Conservation (phyloP, 2,888 invertebrate species). For the Drosophila acutilabella region DNA sequence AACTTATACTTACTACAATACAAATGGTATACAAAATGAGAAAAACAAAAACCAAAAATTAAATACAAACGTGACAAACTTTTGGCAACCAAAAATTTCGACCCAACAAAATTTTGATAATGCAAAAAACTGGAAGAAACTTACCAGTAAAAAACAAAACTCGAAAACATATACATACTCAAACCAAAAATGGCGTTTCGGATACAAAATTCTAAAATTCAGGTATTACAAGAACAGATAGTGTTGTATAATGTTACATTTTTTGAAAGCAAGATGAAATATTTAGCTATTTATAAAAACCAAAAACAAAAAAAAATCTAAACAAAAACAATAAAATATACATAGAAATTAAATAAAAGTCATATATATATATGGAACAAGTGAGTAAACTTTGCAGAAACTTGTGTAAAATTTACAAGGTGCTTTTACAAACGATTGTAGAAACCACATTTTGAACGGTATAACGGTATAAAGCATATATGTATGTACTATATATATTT, state of each 20-base stretch:
- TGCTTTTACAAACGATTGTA: slow-evolving; percentile 76
- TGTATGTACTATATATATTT: slow-evolving; percentile 59
- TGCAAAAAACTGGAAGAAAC: slow-evolving; percentile 44
- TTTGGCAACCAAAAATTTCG: slow-evolving; percentile 69
- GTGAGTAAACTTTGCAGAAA: slow-evolving; percentile 48
- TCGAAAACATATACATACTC: slow-evolving; percentile 46
- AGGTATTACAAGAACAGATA: slow-evolving; percentile 81
- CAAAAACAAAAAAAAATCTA: too few species aligned
- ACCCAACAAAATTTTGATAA: slow-evolving; percentile 55
- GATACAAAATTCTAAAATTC: slow-evolving; percentile 85
- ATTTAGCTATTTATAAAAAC: slow-evolving; percentile 66
- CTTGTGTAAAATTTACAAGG: slow-evolving; percentile 72
- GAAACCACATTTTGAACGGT: slow-evolving; percentile 50
- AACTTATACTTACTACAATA: slow-evolving; percentile 33
- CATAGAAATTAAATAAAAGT: slow-evolving; percentile 19
- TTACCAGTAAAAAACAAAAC: slow-evolving; percentile 45
- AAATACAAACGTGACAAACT: slow-evolving; percentile 40
- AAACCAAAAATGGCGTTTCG: slow-evolving; percentile 81
- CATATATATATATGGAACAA: slow-evolving; percentile 23
- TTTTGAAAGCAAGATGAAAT: slow-evolving; percentile 63
- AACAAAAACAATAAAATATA: slow-evolving; percentile 21
- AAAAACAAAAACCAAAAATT: slow-evolving; percentile 42
- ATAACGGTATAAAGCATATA: slow-evolving; percentile 23
- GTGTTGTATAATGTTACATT: slow-evolving; percentile 79
- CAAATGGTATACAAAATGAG: slow-evolving; percentile 17